Evolutionary conservation across 2,888 invertebrate genomes (phyloP).

Genomic region (Zaprionus lineosus): DNA sequence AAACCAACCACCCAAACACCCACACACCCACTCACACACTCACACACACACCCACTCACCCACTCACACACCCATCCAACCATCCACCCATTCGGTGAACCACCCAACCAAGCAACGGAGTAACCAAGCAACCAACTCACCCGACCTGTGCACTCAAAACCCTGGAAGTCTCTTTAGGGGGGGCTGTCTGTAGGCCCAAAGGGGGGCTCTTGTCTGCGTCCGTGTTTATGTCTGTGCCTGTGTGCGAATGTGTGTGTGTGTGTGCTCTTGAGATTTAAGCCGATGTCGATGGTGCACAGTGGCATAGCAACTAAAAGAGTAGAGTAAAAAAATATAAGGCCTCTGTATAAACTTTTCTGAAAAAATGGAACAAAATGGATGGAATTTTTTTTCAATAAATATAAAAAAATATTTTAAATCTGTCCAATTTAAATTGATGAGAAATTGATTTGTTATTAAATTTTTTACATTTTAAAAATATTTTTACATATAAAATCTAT

Average conservation of each 20-base stretch:
- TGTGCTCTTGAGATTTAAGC: conserved; percentile 64
- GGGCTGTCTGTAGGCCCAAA: not conserved
- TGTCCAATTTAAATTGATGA: no score
- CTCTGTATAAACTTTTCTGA: not conserved
- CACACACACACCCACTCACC: no score
- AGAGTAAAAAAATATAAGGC: no score
- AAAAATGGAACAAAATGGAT: not conserved
- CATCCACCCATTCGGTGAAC: no score
- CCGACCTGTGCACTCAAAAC: conserved; percentile 5
- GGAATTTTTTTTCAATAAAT: no score
- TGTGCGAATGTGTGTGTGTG: conserved; percentile 13
- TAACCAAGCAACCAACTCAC: conserved; percentile 8
- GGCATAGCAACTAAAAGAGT: not conserved
- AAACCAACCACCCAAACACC: not conserved
- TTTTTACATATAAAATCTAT: no score
- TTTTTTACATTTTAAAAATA: no score
- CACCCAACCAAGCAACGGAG: not conserved
- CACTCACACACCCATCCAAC: no score
- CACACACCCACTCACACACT: not conserved
- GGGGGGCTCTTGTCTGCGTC: not conserved
- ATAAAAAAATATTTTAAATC: no score
- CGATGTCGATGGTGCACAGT: conserved; percentile 7
- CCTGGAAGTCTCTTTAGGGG: not conserved
- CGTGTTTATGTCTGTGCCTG: not conserved
- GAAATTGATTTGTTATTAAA: no score